These are phyloP conservation scores for Meiosimyza decipiens DNA, from an alignment of 2,888 invertebrate species.

Conservation along the genomic window DNA sequence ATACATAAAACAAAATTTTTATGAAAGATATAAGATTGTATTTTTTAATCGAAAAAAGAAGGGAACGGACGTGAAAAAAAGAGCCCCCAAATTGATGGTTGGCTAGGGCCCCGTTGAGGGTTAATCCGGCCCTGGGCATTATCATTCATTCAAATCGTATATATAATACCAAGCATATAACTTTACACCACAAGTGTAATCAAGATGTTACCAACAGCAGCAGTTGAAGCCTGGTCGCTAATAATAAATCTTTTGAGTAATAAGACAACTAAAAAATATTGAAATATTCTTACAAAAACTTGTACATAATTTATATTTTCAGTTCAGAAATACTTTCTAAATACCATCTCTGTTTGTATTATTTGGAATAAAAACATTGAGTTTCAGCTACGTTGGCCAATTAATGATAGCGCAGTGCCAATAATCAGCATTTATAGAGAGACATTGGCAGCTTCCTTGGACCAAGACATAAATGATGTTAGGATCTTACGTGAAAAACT, in stretches of 20 bases:
- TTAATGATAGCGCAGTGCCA: slow-evolving; percentile 29
- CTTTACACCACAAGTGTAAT: no score
- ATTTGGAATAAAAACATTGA: slow-evolving; percentile 39
- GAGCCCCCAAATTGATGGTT: no score
- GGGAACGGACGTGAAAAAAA: no score
- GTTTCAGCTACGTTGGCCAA: slow-evolving; percentile 34
- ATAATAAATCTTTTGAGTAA: slow-evolving; percentile 45
- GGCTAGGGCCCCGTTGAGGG: no score
- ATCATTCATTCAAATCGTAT: no score
- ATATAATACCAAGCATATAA: no score
- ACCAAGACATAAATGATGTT: slow-evolving; percentile 42
- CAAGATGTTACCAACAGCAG: slow-evolving; percentile 31
- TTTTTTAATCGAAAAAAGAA: no score
- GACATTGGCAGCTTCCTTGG: slow-evolving; percentile 34
- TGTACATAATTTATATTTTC: not conserved
- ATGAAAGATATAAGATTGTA: no score
- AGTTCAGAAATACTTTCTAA: slow-evolving; percentile 45
- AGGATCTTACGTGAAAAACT: slow-evolving; percentile 30
- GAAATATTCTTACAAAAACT: not conserved
- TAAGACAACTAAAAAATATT: not conserved
- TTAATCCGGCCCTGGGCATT: no score
- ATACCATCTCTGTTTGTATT: slow-evolving; percentile 43
- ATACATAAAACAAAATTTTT: no score
- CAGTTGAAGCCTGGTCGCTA: slow-evolving; percentile 41
- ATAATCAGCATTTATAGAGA: slow-evolving; percentile 39